Evolutionary conservation across 2,113 vertebrate genomes (phyloP).

Genomic region (Phaethon lepturus): DNA sequence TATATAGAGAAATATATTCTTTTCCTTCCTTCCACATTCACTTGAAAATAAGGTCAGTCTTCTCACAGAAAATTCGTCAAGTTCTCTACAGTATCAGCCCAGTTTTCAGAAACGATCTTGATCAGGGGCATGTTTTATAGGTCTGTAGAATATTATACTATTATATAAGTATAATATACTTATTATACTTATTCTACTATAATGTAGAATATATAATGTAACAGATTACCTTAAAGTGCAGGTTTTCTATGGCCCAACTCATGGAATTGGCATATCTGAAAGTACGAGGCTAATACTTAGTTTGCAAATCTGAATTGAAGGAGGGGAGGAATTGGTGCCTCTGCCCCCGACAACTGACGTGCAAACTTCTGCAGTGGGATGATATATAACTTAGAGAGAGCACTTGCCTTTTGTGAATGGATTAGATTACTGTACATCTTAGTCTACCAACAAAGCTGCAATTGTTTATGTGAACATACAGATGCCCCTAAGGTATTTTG

Average conservation of each 20-base stretch:
- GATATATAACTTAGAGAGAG: neutral
- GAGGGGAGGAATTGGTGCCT: neutral
- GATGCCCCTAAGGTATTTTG: neutral
- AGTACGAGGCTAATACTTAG: neutral
- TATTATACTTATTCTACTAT: too few species aligned
- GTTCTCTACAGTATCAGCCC: neutral
- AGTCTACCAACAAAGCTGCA: neutral
- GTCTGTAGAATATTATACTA: neutral
- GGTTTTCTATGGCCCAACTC: neutral
- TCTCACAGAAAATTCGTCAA: neutral
- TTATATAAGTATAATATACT: too few species aligned
- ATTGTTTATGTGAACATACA: neutral
- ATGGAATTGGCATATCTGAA: neutral
- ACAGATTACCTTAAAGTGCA: neutral
- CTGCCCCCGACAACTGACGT: accelerated
- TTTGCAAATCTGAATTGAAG: neutral
- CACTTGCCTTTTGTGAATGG: neutral
- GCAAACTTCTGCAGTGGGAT: accelerated
- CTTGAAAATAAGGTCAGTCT: neutral
- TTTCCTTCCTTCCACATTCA: neutral
- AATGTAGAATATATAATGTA: neutral
- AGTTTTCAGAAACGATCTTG: neutral
- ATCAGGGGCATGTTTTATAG: neutral
- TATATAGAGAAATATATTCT: neutral
- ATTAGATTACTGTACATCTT: neutral